Evolutionary conservation across 2,888 invertebrate genomes (phyloP).

Genomic region (Tuta absoluta): DNA sequence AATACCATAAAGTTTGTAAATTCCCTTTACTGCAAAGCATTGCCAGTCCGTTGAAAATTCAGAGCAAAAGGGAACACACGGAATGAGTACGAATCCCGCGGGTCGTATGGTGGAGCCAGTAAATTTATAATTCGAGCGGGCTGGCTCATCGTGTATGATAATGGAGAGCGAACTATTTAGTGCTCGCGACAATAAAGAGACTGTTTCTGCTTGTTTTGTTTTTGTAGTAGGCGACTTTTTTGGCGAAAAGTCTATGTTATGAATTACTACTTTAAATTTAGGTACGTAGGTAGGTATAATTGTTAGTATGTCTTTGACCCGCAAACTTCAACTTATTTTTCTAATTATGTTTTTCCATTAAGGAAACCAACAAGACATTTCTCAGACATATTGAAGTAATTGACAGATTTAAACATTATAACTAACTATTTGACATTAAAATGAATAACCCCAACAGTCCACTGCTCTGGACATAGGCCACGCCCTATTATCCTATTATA

Average conservation of each 20-base stretch:
- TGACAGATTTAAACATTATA: background rate
- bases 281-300: too few species aligned
- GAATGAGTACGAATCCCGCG: constrained; percentile 45
- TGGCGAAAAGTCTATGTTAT: background rate
- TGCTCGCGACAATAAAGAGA: constrained; percentile 51
- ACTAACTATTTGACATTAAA: background rate
- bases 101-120: constrained; percentile 44
- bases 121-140: constrained; percentile 62
- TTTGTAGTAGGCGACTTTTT: background rate
- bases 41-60: constrained; percentile 46
- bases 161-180: constrained; percentile 57
- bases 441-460: too few species aligned
- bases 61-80: constrained; percentile 38
- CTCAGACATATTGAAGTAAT: too few species aligned
- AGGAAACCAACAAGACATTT: too few species aligned
- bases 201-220: constrained; percentile 32
- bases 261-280: too few species aligned
- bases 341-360: too few species aligned
- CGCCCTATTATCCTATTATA: too few species aligned
- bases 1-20: background rate
- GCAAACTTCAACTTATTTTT: too few species aligned
- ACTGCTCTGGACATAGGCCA: too few species aligned
- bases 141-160: constrained; percentile 67
- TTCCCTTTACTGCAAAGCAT: background rate
- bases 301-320: too few species aligned